Base-by-base conservation (phyloP, 1,140 invertebrate species). In the Nephotettix cincticeps region DNA sequence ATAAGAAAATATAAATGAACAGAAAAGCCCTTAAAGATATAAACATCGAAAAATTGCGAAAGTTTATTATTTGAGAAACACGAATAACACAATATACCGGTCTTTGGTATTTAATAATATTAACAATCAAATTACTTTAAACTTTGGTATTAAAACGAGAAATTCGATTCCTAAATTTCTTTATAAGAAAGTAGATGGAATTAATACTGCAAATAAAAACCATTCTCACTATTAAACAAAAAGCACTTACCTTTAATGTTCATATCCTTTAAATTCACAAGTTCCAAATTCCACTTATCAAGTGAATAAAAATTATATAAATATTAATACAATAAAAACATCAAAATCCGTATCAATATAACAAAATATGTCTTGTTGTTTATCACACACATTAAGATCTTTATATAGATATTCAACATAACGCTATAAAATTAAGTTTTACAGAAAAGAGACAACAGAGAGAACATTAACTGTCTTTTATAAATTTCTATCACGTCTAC, bases 371-470 rank as follows among this genome's bases (percentile, higher is more conserved):
- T 30, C 19, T 30, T 30, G 29, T 65, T 23, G 21, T 27, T 25
- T 70, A 70, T 30, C 58, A 63, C 58, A 23, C 36, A 70, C 69
- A 70, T 64, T 61, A 63, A 56, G 69, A 56, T 56, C 40, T 70
- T 54, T 70, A n/a, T 70, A 28, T 28, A 65, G 54, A 19, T 54
- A 17, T 68, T 54, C 30, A 68, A 54, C 67, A 68, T 43, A 29
- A 51, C 19, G 30, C 4, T 27, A 45, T 23, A 19, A 63, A 63
- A 70, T 61, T 58, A 9, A 11, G 4, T 4, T 4, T 51, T 51
- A 17, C 47, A 9, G 47, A 36, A 4, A 36, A 36, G 14, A 58
- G 23, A 69, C 23, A 17, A 25, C 51, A 56, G 32, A 56, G 51
- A 69, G 51, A 69, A 58, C 25, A n/a, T 67, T 27, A 19, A 43